Base-by-base conservation (phyloP, 2,797 vertebrate species). In the Brotula barbata region DNA sequence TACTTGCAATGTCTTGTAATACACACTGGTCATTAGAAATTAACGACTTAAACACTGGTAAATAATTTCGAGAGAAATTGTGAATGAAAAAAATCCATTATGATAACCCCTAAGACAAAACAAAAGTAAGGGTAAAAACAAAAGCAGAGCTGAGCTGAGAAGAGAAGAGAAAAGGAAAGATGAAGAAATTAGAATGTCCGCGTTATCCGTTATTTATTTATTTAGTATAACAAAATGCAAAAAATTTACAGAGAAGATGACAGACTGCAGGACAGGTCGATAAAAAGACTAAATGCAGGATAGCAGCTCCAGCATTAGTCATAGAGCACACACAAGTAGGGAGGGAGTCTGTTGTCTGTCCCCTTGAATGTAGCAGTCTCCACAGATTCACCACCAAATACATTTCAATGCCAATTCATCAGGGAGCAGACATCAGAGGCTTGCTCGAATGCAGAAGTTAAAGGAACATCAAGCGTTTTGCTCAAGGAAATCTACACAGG, bases 351-450 rank as follows among this genome's bases (percentile, higher is more conserved):
- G 85, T 33, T 84, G 80, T 81, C 82, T 85, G 81, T 85, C 70
- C 84, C 80, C 40, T 66, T 39, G 31, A 28, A 39, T 63, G 7
- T 17, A 8, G 11, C 9, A 50, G 45, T 12, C 3, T 43, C 23
- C 41, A 62, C 22, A 46, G 55, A 80, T 84, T 68, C 12, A 10
- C 70, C 87, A 72, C 83, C 25, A 66, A 69, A 78, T 31, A 53
- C 51, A 76, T 64, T 80, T 41, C 58, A 34, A 68, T 23, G 48
- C 20, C 14, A 31, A 75, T 77, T 84, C 53, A 64, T 73, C 50
- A 53, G 75, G 85, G 80, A 79, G 68, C 85, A 90, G 87, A 85
- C 78, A 85, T 63, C 85, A 89, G 87, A 84, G 23, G 73, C 48
- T 39, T 33, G 43, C 44, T 62, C 54, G 63, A 78, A 78, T 83